These are phyloP conservation scores for Strix aluco DNA, from an alignment of 2,113 vertebrate genomes.

Conservation along the genomic window DNA sequence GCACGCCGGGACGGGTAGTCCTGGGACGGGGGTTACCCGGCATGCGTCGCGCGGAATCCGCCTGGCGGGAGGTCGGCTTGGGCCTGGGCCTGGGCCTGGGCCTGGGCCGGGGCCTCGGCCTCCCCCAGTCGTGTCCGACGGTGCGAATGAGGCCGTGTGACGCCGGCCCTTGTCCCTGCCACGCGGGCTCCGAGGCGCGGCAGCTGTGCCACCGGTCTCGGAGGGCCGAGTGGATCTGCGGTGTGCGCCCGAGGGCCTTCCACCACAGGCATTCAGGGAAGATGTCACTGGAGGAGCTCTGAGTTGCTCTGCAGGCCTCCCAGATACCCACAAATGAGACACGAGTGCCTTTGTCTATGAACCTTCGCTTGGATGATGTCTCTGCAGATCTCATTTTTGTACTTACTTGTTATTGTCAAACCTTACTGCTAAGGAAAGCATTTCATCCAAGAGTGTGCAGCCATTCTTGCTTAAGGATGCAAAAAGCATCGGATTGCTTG, in stretches of 20 bases:
- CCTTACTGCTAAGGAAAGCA: neutral
- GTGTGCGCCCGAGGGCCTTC: fast-evolving
- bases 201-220: fast-evolving
- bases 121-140: fast-evolving
- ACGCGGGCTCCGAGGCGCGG: neutral
- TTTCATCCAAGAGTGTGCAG: neutral
- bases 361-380: no score
- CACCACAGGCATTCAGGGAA: fast-evolving
- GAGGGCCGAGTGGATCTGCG: fast-evolving
- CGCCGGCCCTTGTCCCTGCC: fast-evolving
- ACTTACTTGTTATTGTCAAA: fast-evolving
- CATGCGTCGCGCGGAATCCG: fast-evolving
- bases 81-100: no score
- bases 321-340: fast-evolving
- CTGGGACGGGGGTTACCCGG: neutral
- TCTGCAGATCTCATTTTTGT: neutral
- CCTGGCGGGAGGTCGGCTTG: fast-evolving
- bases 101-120: fast-evolving
- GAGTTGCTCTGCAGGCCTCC: no score
- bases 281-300: fast-evolving
- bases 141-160: fast-evolving
- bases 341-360: neutral
- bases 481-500: neutral
- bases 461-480: neutral
- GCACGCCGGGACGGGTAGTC: slow-evolving; percentile 9